These are phyloP conservation scores for Melinopterus prodromus DNA, from an alignment of 2,888 invertebrate genomes.

Conservation along the genomic window DNA sequence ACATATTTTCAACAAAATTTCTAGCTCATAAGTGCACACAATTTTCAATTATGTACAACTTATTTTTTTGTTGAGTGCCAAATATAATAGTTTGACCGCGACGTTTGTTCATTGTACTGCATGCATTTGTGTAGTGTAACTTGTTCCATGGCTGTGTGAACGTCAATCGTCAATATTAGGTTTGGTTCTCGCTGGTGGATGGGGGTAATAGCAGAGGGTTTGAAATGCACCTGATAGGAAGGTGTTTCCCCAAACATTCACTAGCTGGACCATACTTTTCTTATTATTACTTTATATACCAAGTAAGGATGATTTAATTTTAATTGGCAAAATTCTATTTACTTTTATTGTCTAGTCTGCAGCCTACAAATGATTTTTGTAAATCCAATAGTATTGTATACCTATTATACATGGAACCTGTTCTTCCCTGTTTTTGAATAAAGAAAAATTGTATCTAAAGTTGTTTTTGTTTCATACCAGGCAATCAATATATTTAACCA, in stretches of 20 bases:
- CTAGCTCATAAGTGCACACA: slow-evolving; percentile 15
- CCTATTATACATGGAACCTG: background rate
- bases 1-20: slow-evolving; percentile 7
- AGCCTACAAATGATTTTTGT: background rate
- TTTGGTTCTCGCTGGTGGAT: background rate
- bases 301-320: background rate
- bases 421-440: background rate
- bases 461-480: background rate
- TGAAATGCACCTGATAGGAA: background rate
- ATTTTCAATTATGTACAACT: background rate
- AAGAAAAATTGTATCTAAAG: background rate
- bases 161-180: background rate
- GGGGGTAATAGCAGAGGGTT: background rate
- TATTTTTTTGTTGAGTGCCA: slow-evolving; percentile 13
- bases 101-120: slow-evolving; percentile 12
- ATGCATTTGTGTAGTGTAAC: slow-evolving; percentile 5
- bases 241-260: background rate
- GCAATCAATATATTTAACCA: background rate
- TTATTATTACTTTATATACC: background rate
- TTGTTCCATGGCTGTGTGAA: background rate
- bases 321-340: background rate
- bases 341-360: background rate
- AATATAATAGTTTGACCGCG: slow-evolving; percentile 21
- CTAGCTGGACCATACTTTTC: background rate
- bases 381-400: background rate